Percentiles rank a stretch among this genome's conserved stretches.
phyloP scores from a whole-genome alignment of 1,140 invertebrate genomes.

The Drosophila kurseongensis region DNA sequence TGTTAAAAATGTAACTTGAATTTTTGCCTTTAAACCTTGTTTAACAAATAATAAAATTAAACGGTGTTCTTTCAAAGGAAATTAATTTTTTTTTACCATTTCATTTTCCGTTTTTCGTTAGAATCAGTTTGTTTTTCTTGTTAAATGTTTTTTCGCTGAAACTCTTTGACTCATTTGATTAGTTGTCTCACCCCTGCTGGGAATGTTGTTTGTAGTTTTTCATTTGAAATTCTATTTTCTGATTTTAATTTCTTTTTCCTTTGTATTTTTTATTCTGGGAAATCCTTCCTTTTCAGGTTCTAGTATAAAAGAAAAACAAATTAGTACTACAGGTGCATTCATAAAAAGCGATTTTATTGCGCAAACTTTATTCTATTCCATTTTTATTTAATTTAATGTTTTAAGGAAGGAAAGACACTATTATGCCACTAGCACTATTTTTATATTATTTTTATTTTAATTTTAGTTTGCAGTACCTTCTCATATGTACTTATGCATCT shows the following conservation, averaged over 20 bases:
- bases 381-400: too few species aligned
- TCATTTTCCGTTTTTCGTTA: neutral
- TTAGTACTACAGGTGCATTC: too few species aligned
- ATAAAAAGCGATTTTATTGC: too few species aligned
- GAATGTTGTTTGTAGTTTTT: neutral
- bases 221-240: neutral
- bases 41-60: too few species aligned
- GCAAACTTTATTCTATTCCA: too few species aligned
- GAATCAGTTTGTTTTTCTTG: neutral
- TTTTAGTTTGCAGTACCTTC: neutral
- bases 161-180: neutral
- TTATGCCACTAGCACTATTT: too few species aligned
- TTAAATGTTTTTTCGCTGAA: neutral
- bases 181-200: neutral
- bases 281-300: slow-evolving; percentile 1
- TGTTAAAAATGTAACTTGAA: too few species aligned
- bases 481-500: neutral
- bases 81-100: neutral
- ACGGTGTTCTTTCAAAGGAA: neutral
- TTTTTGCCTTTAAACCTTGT: neutral
- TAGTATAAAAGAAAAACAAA: neutral
- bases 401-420: too few species aligned
- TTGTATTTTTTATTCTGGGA: slow-evolving; percentile 8
- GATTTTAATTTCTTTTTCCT: slow-evolving; percentile 3
- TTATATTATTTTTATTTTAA: too few species aligned